Conservation (phyloP, 2,113 vertebrate species). For the Chaetodon auriga region DNA sequence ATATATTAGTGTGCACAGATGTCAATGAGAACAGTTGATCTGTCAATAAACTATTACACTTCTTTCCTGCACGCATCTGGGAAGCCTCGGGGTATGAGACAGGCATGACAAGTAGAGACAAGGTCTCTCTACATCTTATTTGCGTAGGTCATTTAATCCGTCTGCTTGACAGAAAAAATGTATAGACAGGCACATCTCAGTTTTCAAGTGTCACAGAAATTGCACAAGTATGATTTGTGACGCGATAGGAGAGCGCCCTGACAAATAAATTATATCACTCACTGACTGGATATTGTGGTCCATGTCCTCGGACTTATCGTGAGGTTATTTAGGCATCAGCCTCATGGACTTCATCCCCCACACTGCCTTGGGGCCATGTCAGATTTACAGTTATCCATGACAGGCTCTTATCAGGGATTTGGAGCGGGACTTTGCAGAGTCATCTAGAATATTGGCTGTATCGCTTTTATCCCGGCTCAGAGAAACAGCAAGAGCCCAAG, state of each 20-base stretch:
- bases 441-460: constrained; percentile 76
- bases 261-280: constrained; percentile 75
- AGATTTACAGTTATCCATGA: constrained; percentile 79
- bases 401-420: constrained; percentile 79
- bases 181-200: constrained; percentile 62
- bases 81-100: constrained; percentile 44
- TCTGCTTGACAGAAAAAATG: constrained; percentile 65
- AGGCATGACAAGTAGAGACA: constrained; percentile 66
- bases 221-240: constrained; percentile 65
- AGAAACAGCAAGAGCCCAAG: constrained; percentile 66
- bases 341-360: constrained; percentile 75
- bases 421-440: constrained; percentile 77
- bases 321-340: constrained; percentile 67
- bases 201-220: constrained; percentile 69
- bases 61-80: constrained; percentile 41
- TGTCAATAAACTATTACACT: constrained; percentile 68
- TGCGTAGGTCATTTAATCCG: constrained; percentile 65
- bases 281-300: constrained; percentile 58
- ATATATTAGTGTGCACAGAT: constrained; percentile 27
- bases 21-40: constrained; percentile 61
- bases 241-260: constrained; percentile 58
- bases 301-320: constrained; percentile 54
- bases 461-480: constrained; percentile 61
- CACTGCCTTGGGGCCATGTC: constrained; percentile 75
- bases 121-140: constrained; percentile 71